phyloP scores from a whole-genome alignment of 2,797 vertebrate species.

The Microctenopoma steveboyesi region DNA sequence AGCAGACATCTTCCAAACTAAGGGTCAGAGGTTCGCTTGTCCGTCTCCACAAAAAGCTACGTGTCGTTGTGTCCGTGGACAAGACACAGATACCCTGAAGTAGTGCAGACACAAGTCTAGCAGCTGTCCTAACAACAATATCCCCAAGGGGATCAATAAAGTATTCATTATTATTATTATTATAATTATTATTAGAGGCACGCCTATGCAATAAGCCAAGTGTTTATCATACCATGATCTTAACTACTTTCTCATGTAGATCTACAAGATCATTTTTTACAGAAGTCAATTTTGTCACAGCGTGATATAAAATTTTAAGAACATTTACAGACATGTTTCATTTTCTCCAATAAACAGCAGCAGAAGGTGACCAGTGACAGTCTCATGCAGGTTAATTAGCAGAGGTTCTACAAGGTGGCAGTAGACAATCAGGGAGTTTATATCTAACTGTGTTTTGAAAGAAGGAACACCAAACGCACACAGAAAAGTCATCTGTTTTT shows the following conservation, averaged over 20 bases:
- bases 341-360: constrained; percentile 16
- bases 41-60: no score
- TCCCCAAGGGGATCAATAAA: no score
- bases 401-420: constrained; percentile 38
- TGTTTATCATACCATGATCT: not conserved
- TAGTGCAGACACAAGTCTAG: no score
- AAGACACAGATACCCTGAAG: no score
- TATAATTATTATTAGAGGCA: no score
- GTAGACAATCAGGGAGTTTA: constrained; percentile 69
- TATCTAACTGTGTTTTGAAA: constrained; percentile 57
- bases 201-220: not conserved
- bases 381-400: constrained; percentile 46
- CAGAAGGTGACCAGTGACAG: constrained; percentile 12
- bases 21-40: no score
- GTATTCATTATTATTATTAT: no score
- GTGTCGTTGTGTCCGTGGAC: no score
- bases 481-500: constrained; percentile 71
- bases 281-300: not conserved
- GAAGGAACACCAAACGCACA: constrained; percentile 49
- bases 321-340: not conserved
- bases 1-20: no score
- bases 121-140: no score
- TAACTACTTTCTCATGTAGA: no score
- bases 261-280: not conserved
- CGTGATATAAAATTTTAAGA: not conserved